Evolutionary conservation across 2,797 vertebrate genomes (phyloP).

Genomic region (Limnodromus scolopaceus): DNA sequence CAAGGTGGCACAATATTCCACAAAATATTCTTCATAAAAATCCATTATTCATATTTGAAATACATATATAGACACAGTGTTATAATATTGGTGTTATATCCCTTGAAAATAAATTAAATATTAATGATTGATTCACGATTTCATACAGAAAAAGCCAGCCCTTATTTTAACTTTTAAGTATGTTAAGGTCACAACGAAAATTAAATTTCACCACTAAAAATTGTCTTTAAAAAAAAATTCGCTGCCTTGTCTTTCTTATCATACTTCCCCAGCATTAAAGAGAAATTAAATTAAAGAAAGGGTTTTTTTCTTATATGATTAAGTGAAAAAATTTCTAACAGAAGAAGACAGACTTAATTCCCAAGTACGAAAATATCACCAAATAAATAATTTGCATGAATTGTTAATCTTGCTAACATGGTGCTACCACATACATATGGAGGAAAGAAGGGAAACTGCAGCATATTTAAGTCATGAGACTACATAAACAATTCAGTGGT

Average conservation of each 20-base stretch:
- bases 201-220: not conserved
- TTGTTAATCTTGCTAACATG: not conserved
- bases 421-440: rapidly evolving
- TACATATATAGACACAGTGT: not conserved
- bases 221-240: not conserved
- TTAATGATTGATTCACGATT: not conserved
- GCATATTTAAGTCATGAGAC: not conserved
- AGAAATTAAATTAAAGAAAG: not conserved
- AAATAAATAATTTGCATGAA: not conserved
- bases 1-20: not conserved
- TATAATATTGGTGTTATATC: not conserved
- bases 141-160: not conserved
- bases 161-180: not conserved
- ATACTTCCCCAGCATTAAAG: not conserved
- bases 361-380: not conserved
- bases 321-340: not conserved
- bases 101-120: not conserved
- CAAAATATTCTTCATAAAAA: not conserved
- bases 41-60: not conserved
- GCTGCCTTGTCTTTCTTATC: not conserved
- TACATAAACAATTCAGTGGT: not conserved
- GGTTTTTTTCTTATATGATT: not conserved
- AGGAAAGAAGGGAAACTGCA: not conserved
- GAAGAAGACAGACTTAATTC: not conserved
- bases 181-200: not conserved